A percentile compares a stretch with the other conserved stretches of the same genome.
These are phyloP conservation scores for Ciconia stormi DNA, from an alignment of 2,113 vertebrate genomes.

Conservation along the genomic window DNA sequence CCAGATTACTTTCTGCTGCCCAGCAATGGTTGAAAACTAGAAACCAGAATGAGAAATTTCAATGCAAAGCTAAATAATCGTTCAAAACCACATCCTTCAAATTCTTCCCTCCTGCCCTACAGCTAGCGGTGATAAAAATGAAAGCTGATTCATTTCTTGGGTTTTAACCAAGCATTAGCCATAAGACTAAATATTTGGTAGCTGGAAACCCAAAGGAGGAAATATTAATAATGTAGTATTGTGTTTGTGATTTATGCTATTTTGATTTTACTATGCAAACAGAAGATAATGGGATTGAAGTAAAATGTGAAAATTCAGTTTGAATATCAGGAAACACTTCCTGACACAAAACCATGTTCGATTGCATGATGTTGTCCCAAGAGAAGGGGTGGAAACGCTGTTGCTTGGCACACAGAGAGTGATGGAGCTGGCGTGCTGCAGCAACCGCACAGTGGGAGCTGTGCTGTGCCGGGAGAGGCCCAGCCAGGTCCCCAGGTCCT, in stretches of 20 bases:
- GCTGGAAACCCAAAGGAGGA: constrained; percentile 20
- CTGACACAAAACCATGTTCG: background rate
- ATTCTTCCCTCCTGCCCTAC: background rate
- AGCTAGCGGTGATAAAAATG: constrained; percentile 7
- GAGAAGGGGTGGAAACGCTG: background rate
- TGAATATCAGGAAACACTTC: background rate
- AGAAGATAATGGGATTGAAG: background rate
- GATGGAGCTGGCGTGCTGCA: accelerated
- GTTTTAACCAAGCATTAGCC: constrained; percentile 33
- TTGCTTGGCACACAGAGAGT: background rate
- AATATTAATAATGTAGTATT: constrained; percentile 20
- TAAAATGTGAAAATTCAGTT: background rate
- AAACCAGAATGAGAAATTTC: background rate
- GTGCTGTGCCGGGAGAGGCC: background rate
- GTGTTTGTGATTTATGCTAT: constrained; percentile 32
- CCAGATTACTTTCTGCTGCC: background rate
- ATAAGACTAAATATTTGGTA: constrained; percentile 12
- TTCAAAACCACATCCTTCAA: background rate
- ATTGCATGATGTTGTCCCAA: background rate
- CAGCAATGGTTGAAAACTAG: background rate
- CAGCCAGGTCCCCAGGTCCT: accelerated
- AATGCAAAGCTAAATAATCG: background rate
- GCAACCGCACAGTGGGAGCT: accelerated
- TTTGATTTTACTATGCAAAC: background rate
- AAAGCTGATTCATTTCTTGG: constrained; percentile 31